Base-by-base conservation (phyloP, 2,797 vertebrate species). In the Luscinia luscinia region DNA sequence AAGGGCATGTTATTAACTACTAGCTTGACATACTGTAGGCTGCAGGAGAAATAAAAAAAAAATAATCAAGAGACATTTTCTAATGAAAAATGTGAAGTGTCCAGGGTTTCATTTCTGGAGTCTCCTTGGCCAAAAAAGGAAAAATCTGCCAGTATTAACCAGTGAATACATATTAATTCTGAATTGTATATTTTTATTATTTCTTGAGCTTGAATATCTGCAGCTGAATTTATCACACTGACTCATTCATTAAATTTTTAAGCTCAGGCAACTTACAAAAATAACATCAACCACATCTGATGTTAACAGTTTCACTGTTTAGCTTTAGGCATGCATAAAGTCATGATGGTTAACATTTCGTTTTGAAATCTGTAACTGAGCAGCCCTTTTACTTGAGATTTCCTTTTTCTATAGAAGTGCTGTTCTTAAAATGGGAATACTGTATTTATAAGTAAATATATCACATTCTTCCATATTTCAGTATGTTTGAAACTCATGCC, bases 1-100 rank as follows among this genome's bases (percentile, higher is more conserved):
- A 98, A 98, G 98, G 96, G 45, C 41, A 72, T 36, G 32, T 11
- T 78, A 58, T 64, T 32, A 77, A 67, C 40, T n/a, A 26, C 30
- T 22, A 64, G 38, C 30, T 55, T 54, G 34, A 81, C 76, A 82
- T 36, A 84, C 10, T 34, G n/a, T 19, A 62, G 26, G 11, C 32
- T 89, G 52, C 0, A 5, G 15, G 34, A 11, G 30, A 58, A 83
- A 79, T 22, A 41, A 32, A 24, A 63, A 4, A 27, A 45, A 40
- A 61, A 23, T 54, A 67, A 51, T 27, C 54, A 38, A 51, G 36
- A 19, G 3, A 41, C 12, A 45, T 70, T 34, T 76, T 23, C 48
- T 45, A 17, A 58, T 48, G 23, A 85, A 90, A 77, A 70, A 82
- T 23, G 11, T 46, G 14, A 67, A 64, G 6, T 12, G 5, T 32